A percentile compares a stretch with the other conserved stretches of the same genome.
Evolutionary conservation across 35 echinoderm and acorn worm genomes (phyloP).

Genomic region (Stichopus chloronotus): DNA sequence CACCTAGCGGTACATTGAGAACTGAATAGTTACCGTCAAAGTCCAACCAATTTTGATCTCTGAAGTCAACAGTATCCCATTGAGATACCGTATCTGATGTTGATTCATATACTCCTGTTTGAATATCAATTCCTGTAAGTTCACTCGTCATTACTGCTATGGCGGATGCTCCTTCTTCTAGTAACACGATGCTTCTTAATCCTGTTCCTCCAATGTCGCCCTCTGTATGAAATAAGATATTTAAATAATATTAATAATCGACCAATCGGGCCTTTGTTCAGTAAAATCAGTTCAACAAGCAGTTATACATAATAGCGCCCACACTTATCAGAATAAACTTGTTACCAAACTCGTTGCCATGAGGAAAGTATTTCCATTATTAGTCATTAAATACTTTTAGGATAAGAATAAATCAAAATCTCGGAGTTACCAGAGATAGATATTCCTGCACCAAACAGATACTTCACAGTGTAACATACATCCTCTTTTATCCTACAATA

Average conservation of each 20-base stretch:
- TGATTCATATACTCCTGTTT: not conserved
- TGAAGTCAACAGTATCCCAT: slow-evolving; percentile 13
- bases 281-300: not conserved
- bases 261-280: not conserved
- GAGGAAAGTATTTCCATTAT: not conserved
- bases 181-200: not conserved
- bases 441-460: too few relatives aligned
- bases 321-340: not conserved
- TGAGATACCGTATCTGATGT: not conserved
- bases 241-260: not conserved
- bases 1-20: too few relatives aligned
- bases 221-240: not conserved
- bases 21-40: not conserved
- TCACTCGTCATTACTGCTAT: not conserved
- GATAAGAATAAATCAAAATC: not conserved
- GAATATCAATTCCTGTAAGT: slow-evolving; percentile 11
- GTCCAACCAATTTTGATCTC: slow-evolving; percentile 39
- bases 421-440: too few relatives aligned
- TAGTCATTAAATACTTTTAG: not conserved
- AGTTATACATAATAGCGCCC: not conserved
- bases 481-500: too few relatives aligned
- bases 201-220: slow-evolving; percentile 12
- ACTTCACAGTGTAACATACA: too few relatives aligned
- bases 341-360: not conserved
- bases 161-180: not conserved